Conservation (phyloP, 2,113 vertebrate species). For the Triplophysa rosa region DNA sequence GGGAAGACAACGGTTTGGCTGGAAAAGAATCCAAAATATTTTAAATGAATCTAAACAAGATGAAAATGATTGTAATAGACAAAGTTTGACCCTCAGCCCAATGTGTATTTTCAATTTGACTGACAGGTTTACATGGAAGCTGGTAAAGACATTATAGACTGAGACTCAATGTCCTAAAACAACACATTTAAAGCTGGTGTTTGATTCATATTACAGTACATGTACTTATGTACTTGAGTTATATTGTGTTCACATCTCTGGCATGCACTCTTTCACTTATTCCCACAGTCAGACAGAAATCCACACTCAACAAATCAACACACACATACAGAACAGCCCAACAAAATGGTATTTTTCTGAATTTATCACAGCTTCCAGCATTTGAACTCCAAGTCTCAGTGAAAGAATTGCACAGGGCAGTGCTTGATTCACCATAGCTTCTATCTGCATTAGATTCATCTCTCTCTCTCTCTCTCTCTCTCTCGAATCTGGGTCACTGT, state of each 20-base stretch:
- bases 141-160: too few species aligned
- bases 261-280: slow-evolving; percentile 36
- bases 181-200: too few species aligned
- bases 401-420: slow-evolving; percentile 69
- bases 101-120: neutral
- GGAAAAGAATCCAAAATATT: neutral
- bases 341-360: slow-evolving; percentile 36
- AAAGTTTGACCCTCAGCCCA: neutral
- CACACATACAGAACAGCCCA: neutral
- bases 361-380: slow-evolving; percentile 63
- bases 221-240: neutral
- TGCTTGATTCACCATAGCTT: slow-evolving; percentile 66
- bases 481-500: slow-evolving; percentile 72
- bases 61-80: neutral
- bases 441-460: slow-evolving; percentile 66
- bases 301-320: slow-evolving; percentile 5
- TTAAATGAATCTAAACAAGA: neutral
- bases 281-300: neutral
- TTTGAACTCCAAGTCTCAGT: slow-evolving; percentile 59
- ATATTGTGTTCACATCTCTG: neutral
- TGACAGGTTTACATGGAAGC: neutral
- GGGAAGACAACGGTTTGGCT: slow-evolving; percentile 74
- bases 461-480: slow-evolving; percentile 52
- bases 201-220: too few species aligned
- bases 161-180: too few species aligned